Percentiles rank a stretch among this genome's conserved stretches.
Conservation (phyloP, 1,140 invertebrate species). For the Aleiodes sp. region DNA sequence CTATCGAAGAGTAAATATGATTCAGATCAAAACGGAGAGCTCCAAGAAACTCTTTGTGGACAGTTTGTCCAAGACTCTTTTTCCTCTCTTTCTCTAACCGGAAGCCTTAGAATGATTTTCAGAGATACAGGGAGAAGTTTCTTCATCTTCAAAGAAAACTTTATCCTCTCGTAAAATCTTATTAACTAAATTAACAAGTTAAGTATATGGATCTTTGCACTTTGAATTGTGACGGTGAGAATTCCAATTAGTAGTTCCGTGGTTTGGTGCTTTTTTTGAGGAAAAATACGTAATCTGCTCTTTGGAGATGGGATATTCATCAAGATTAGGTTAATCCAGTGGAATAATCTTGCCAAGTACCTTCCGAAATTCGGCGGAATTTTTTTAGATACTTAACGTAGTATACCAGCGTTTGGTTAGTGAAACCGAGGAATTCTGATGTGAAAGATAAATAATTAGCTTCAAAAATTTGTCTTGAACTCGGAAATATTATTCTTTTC, state of each 20-base stretch:
- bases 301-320: slow-evolving; percentile 27
- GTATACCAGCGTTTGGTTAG: no score
- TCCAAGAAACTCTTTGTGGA: no score
- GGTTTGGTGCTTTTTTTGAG: neutral
- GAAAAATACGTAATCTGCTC: slow-evolving; percentile 23
- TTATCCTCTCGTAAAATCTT: neutral
- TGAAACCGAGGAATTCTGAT: no score
- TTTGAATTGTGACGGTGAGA: neutral
- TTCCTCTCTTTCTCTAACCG: no score
- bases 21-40: no score
- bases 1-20: no score
- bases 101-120: slow-evolving; percentile 13
- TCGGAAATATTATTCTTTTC: no score
- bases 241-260: slow-evolving; percentile 26
- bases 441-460: no score
- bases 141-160: slow-evolving; percentile 17
- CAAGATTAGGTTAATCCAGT: slow-evolving; percentile 19
- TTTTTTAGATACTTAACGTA: neutral
- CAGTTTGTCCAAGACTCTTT: no score
- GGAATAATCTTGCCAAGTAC: slow-evolving; percentile 8
- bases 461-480: no score
- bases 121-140: slow-evolving; percentile 16
- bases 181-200: slow-evolving; percentile 12
- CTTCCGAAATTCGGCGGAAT: neutral
- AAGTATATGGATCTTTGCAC: slow-evolving; percentile 5